Evolutionary conservation across 2,888 invertebrate species (phyloP), one percentile per base, ranked within the genome.

Genomic region (Pseudococcus jackbeardsleyi): DNA sequence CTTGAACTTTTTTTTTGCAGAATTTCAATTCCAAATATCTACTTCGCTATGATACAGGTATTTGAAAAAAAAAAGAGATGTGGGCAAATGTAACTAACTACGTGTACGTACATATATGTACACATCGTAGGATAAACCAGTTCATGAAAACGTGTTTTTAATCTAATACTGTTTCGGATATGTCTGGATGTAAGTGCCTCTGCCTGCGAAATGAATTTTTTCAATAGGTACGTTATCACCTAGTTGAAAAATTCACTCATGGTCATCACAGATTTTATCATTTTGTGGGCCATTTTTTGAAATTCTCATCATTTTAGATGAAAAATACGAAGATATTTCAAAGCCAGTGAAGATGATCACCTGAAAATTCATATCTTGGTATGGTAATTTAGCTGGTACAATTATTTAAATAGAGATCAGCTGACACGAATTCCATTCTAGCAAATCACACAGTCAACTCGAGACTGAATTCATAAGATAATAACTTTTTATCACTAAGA

Each of bases 71-170:
- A 54, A n/a, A 54, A 54, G 22, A 11, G 64, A 64, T 72, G 72
- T 72, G 72, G 72, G 72, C 72, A 72, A 72, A 72, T 72, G 26
- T 33, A 72, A 33, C 72, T 17, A 72, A 17, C 17, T 22, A 22
- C 64, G 19, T 22, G 19, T 64, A 64, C 8, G 22, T 82, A 82
- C 79, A 82, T 82, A 82, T 82, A 82, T 19, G 79, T 82, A 82
- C 46, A 82, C 42, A 46, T 82, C 79, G 79, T 82, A 82, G 79
- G 79, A 82, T 82, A 82, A 82, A 82, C 79, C 79, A 82, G 79
- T 82, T 82, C 46, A 82, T 19, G 1, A 19, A 82, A 82, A 82
- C 79, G 79, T 82, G 79, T 82, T 82, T 82, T 82, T 46, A 77
- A 42, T 82, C 46, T 42, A 46, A 82, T 11, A 46, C 46, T 82